Evolutionary conservation across 2,113 vertebrate genomes (phyloP).

Genomic region (Odontophorus gujanensis): DNA sequence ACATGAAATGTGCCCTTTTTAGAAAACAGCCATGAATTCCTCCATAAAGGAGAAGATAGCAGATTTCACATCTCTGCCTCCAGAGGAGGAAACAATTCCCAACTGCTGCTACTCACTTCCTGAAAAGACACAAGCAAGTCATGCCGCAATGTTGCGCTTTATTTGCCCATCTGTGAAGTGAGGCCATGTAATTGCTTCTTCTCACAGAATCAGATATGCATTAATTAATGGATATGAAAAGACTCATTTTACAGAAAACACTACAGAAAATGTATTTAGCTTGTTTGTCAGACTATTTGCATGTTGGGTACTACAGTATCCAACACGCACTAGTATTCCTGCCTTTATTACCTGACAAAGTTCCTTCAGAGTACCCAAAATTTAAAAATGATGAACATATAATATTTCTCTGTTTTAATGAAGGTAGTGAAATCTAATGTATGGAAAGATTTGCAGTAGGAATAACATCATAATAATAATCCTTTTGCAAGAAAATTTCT

Average conservation of each 20-base stretch:
- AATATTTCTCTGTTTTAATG: neutral
- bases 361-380: neutral
- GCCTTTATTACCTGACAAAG: neutral
- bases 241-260: neutral
- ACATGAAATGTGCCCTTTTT: neutral
- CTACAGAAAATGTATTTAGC: neutral
- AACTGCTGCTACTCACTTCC: neutral
- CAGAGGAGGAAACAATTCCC: neutral
- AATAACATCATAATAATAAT: neutral
- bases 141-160: fast-evolving
- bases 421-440: neutral
- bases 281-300: neutral
- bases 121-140: neutral
- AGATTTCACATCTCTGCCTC: neutral
- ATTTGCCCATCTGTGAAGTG: neutral
- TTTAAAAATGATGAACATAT: neutral
- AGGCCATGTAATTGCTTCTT: neutral
- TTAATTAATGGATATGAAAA: neutral
- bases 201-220: neutral
- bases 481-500: neutral
- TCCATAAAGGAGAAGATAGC: neutral
- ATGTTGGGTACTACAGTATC: neutral
- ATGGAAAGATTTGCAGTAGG: neutral
- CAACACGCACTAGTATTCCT: neutral
- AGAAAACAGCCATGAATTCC: neutral